Conservation (phyloP, 1,140 invertebrate genomes). For the Galleria mellonella region DNA sequence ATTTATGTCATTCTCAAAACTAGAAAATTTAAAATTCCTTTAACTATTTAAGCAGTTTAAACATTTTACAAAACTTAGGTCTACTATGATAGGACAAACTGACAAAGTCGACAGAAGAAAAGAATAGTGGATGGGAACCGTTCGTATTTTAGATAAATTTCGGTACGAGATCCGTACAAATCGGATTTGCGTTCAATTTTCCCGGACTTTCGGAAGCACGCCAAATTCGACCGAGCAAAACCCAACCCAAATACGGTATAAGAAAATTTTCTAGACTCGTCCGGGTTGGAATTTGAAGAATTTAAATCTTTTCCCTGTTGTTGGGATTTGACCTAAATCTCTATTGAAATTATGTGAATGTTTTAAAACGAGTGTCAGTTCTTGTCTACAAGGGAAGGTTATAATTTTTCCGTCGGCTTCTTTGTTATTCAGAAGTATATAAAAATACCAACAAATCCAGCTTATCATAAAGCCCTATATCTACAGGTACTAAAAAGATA, state of each 20-base stretch:
- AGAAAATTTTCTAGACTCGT: constrained; percentile 26
- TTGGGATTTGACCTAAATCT: constrained; percentile 15
- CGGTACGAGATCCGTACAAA: constrained; percentile 43
- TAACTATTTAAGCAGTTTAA: too few species aligned
- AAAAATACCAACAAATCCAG: too few species aligned
- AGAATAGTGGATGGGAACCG: constrained; percentile 24
- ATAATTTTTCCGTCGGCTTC: too few species aligned
- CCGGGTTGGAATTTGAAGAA: constrained; percentile 35
- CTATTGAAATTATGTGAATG: neutral
- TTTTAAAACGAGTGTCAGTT: too few species aligned
- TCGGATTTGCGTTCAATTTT: constrained; percentile 68
- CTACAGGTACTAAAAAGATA: too few species aligned
- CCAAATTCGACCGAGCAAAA: constrained; percentile 36
- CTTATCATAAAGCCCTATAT: too few species aligned
- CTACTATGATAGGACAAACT: neutral
- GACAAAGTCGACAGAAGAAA: constrained; percentile 8
- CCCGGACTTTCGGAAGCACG: constrained; percentile 49
- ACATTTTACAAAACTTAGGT: too few species aligned
- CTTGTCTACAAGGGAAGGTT: too few species aligned
- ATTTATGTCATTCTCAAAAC: too few species aligned
- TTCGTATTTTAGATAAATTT: constrained; percentile 39
- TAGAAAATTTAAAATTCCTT: too few species aligned
- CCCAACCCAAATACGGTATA: constrained; percentile 41
- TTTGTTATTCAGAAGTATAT: too few species aligned
- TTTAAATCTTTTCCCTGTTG: constrained; percentile 37